phyloP scores from a whole-genome alignment of 2,797 vertebrate species.

The Melanotaenia nigrans region DNA sequence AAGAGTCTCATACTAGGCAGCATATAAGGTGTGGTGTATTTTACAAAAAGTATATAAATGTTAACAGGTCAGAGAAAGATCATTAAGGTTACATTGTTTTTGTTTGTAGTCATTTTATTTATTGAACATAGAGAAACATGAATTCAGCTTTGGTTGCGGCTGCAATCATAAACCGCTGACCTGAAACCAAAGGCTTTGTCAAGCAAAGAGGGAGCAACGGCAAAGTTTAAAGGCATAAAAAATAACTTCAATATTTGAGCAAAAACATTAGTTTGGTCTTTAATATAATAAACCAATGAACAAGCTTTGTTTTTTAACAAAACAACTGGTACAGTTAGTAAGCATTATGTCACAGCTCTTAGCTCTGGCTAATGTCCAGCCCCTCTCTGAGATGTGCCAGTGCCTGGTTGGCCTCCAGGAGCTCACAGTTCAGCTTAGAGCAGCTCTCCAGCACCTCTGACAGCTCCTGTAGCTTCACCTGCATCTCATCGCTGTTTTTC shows the following conservation, averaged over 20 bases:
- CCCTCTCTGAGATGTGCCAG: conserved; percentile 54
- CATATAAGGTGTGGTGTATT: background rate
- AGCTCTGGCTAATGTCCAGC: conserved; percentile 29
- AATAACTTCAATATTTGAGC: background rate
- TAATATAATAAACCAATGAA: conserved; percentile 4
- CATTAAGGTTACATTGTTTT: background rate
- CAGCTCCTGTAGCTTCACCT: conserved; percentile 70
- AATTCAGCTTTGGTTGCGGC: conserved; percentile 1
- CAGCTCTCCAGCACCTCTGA: conserved; percentile 68
- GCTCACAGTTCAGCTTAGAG: conserved; percentile 62
- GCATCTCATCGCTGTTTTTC: conserved; percentile 66
- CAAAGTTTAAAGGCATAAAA: too few relatives aligned
- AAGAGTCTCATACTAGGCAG: background rate
- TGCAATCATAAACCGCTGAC: background rate
- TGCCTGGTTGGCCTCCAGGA: conserved; percentile 59
- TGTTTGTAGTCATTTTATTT: conserved; percentile 23
- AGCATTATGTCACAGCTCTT: conserved; percentile 8
- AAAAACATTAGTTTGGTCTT: conserved; percentile 1
- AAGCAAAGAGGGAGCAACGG: background rate
- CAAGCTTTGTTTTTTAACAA: background rate
- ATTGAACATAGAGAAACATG: conserved; percentile 26
- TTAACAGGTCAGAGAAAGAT: background rate
- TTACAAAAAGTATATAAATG: background rate
- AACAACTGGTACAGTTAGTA: background rate
- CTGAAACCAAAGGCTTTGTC: conserved; percentile 7